These are phyloP conservation scores for Dynastes hyllus DNA, from an alignment of 2,888 invertebrate genomes.

Conservation along the genomic window DNA sequence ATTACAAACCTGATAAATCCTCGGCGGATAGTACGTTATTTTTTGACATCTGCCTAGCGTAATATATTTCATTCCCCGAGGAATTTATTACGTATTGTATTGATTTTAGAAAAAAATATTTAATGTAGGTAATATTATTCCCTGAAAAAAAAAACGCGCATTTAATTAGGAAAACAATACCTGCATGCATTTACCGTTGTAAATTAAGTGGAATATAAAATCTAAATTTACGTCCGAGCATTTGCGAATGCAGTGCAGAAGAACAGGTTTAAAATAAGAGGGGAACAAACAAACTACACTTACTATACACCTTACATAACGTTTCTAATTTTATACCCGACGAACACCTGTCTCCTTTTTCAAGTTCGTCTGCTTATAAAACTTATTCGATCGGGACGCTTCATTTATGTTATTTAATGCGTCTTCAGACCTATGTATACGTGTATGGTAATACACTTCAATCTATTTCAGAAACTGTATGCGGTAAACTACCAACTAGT, in stretches of 20 bases:
- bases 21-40: neutral
- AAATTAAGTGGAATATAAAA: conserved; percentile 37
- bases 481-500: conserved; percentile 3
- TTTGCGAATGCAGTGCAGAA: conserved; percentile 33
- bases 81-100: conserved; percentile 10
- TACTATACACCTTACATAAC: conserved; percentile 32
- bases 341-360: conserved; percentile 42
- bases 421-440: neutral
- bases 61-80: neutral
- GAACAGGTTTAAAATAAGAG: conserved; percentile 42
- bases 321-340: conserved; percentile 41
- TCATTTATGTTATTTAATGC: conserved; percentile 1
- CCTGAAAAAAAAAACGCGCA: neutral
- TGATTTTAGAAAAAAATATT: neutral
- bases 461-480: conserved; percentile 1
- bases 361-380: conserved; percentile 32
- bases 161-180: conserved; percentile 21
- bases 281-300: conserved; percentile 33
- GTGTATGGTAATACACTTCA: neutral
- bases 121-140: conserved; percentile 13
- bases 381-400: neutral
- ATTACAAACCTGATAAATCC: neutral
- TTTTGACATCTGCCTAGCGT: conserved; percentile 9
- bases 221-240: conserved; percentile 24
- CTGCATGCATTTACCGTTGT: conserved; percentile 13